These are phyloP conservation scores for Drosophila siamana DNA, from an alignment of 2,888 invertebrate genomes.

Conservation along the genomic window DNA sequence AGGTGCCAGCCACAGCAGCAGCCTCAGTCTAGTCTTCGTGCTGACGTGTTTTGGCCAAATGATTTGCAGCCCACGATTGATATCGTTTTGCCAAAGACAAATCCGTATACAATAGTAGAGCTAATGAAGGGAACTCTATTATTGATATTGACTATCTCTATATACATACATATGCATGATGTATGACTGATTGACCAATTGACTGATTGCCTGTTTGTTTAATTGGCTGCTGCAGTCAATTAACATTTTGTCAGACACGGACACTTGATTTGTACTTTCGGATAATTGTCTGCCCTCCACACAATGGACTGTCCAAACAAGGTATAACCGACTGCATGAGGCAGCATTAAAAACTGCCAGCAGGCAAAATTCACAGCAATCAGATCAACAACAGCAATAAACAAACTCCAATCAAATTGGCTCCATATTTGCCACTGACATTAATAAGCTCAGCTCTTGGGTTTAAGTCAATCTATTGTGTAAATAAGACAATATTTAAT, in stretches of 20 bases:
- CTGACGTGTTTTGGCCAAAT: slow-evolving; percentile 40
- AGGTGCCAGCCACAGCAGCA: slow-evolving; percentile 28
- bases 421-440: not conserved
- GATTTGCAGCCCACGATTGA: slow-evolving; percentile 35
- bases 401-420: not conserved
- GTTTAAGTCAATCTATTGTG: no score
- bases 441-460: not conserved
- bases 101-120: slow-evolving; percentile 21
- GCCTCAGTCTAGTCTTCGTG: slow-evolving; percentile 5
- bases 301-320: not conserved
- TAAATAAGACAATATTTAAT: no score
- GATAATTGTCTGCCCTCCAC: slow-evolving; percentile 14
- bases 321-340: not conserved
- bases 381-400: not conserved
- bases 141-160: slow-evolving; percentile 20
- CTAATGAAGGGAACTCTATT: slow-evolving; percentile 42
- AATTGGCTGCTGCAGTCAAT: slow-evolving; percentile 41
- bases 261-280: slow-evolving; percentile 46
- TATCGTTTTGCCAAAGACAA: slow-evolving; percentile 13
- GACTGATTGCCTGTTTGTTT: slow-evolving; percentile 40
- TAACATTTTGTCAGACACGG: slow-evolving; percentile 43
- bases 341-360: not conserved
- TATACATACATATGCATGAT: slow-evolving; percentile 5
- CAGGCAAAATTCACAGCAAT: not conserved
- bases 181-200: slow-evolving; percentile 53